These are phyloP conservation scores for Oryctes rhinoceros DNA, from an alignment of 1,140 invertebrate species.

Conservation along the genomic window DNA sequence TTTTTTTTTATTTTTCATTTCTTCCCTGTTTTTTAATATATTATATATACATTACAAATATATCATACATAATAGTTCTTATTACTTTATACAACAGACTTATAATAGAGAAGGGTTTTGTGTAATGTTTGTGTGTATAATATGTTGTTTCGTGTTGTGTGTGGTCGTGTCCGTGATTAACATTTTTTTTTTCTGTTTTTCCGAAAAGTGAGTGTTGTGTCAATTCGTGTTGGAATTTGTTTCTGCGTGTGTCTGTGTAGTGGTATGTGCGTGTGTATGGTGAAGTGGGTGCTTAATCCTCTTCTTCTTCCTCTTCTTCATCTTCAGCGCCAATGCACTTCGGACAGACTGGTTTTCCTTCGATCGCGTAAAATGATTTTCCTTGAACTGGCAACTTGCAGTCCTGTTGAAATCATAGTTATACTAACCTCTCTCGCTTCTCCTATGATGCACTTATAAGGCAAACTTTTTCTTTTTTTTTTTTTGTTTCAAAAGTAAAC, in stretches of 20 bases:
- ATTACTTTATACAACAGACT: constrained; percentile 45
- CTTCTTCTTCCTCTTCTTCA: constrained; percentile 73
- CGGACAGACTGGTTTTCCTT: constrained; percentile 89
- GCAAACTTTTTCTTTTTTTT: too few relatives aligned
- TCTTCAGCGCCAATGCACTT: constrained; percentile 90
- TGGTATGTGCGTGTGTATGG: constrained; percentile 42
- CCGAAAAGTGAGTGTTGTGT: constrained; percentile 13
- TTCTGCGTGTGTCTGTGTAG: constrained; percentile 19
- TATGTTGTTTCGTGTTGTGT: not conserved
- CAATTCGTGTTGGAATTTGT: not conserved
- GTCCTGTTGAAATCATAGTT: constrained; percentile 71
- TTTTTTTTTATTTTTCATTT: constrained; percentile 52
- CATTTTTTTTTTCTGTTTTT: constrained; percentile 11
- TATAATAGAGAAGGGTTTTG: constrained; percentile 40
- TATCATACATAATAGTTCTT: constrained; percentile 42
- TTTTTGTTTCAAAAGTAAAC: too few relatives aligned
- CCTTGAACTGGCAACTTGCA: constrained; percentile 91
- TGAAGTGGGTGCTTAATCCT: constrained; percentile 44
- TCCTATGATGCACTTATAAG: not conserved
- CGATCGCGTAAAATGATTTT: constrained; percentile 95
- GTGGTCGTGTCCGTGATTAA: not conserved
- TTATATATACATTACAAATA: constrained; percentile 50
- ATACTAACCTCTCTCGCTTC: constrained; percentile 18
- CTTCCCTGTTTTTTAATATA: constrained; percentile 52
- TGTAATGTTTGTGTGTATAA: not conserved